Evolutionary conservation across 2,888 invertebrate genomes (phyloP), one percentile per base, ranked within the genome.

Genomic region (Opisthograptis luteolata): DNA sequence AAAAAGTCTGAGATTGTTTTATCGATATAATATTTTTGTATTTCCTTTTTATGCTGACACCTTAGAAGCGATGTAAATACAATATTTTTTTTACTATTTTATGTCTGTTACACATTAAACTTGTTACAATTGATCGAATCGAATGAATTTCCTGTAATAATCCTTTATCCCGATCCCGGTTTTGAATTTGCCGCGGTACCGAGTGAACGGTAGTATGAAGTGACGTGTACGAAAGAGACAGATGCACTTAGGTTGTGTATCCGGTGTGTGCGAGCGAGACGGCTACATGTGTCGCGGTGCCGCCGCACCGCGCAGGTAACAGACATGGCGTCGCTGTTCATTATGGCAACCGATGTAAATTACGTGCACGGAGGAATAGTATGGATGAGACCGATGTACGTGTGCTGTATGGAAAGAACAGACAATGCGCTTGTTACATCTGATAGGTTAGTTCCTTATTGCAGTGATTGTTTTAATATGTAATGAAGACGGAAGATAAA

Each of bases 261-360:
- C 9, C 4, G 1, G 9, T 4, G 42, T 25, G 62, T 24, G 59
- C 50, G 59, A 51, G 59, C 13, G 69, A 63, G 66, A 59, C 32
- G 53, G 52, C 46, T 55, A 50, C 10, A 47, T 3, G 58, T 49
- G 43, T 36, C 45, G 9, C 10, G 12, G 50, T 5, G 32, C 27
- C 3, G 32, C 42, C n/a, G 31, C 40, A 30, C 5, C 9, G 44
- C 43, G 67, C 79, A 76, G 76, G 77, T 74, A 76, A 72, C 76
- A 79, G 80, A 81, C 78, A 81, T 80, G 81, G 79, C 81, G 80
- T 79, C 81, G 68, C 71, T 76, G 73, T 76, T 79, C 78, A 77
- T 76, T 74, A 73, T 65, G 73, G 70, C 71, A 68, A 54, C 62
- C 70, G 68, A 70, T 68, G 71, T 62, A 73, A 70, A 66, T 68